A percentile compares a stretch with the other conserved stretches of the same genome.
Evolutionary conservation across 2,797 vertebrate species (phyloP).

Genomic region (Craterocephalus amniculus): DNA sequence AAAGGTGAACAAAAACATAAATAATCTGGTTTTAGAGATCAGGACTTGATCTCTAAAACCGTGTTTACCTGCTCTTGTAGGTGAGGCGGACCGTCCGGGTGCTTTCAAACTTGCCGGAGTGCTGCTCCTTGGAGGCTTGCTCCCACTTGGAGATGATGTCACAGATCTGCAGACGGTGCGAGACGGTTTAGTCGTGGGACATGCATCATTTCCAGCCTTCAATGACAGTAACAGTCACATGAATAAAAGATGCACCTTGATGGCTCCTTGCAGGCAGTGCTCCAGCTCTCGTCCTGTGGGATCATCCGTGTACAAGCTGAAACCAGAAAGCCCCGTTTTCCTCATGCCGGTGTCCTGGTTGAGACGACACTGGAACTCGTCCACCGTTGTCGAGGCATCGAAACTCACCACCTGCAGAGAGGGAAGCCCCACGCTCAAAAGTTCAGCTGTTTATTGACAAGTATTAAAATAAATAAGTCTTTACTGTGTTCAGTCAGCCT

Average conservation of each 20-base stretch:
- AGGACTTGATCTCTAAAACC: no score
- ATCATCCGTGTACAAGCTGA: constrained; percentile 95
- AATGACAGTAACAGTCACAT: rapidly evolving
- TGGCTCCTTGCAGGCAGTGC: constrained; percentile 91
- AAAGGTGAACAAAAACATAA: no score
- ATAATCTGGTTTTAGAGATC: no score
- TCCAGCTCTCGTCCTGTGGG: constrained; percentile 93
- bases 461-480: no score
- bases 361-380: constrained; percentile 94
- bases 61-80: constrained; percentile 93
- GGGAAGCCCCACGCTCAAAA: background rate
- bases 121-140: constrained; percentile 94
- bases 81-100: constrained; percentile 93
- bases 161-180: constrained; percentile 86
- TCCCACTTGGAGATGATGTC: constrained; percentile 99
- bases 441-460: no score
- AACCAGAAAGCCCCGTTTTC: constrained; percentile 91
- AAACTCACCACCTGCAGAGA: constrained; percentile 92
- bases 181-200: background rate
- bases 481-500: no score
- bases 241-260: constrained; percentile 85
- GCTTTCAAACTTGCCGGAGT: constrained; percentile 94
- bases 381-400: constrained; percentile 96
- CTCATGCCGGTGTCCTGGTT: constrained; percentile 95
- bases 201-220: rapidly evolving